Percentiles rank a stretch among this genome's conserved stretches.
phyloP scores from a whole-genome alignment of 2,797 vertebrate species.

The Mastacembelus armatus region DNA sequence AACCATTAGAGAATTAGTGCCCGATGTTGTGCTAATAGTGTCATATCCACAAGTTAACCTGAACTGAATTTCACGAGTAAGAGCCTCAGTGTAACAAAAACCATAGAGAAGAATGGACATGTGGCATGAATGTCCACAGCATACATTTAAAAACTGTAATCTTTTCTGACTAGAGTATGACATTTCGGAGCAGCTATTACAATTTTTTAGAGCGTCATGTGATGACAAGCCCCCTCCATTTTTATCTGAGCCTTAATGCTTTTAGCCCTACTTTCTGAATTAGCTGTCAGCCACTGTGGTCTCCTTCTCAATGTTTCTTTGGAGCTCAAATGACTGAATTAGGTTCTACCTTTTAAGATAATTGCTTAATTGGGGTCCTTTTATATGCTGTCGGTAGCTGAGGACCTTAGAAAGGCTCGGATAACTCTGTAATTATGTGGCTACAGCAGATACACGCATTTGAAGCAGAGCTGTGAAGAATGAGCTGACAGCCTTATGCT shows the following conservation, averaged over 20 bases:
- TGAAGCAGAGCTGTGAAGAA: slow-evolving; percentile 64
- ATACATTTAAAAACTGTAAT: slow-evolving; percentile 59
- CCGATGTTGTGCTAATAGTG: not conserved
- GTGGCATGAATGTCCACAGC: slow-evolving; percentile 34
- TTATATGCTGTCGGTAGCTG: slow-evolving; percentile 79
- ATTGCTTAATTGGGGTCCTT: slow-evolving; percentile 86
- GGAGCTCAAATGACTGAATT: slow-evolving; percentile 82
- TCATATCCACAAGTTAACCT: slow-evolving; percentile 18
- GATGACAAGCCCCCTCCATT: slow-evolving; percentile 71
- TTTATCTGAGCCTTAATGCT: slow-evolving; percentile 72
- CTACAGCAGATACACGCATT: slow-evolving; percentile 66
- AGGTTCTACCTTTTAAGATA: slow-evolving; percentile 84
- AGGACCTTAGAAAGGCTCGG: slow-evolving; percentile 78
- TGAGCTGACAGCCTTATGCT: slow-evolving; percentile 67
- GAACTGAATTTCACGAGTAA: slow-evolving; percentile 14
- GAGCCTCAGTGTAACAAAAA: slow-evolving; percentile 9
- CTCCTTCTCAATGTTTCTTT: slow-evolving; percentile 71
- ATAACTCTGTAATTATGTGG: slow-evolving; percentile 83
- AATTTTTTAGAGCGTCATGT: slow-evolving; percentile 55
- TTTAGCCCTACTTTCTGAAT: slow-evolving; percentile 73
- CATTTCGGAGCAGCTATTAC: slow-evolving; percentile 34
- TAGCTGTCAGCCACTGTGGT: slow-evolving; percentile 71
- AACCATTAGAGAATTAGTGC: slow-evolving; percentile 12
- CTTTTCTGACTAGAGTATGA: slow-evolving; percentile 60
- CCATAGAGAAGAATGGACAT: slow-evolving; percentile 34